These are phyloP conservation scores for Acarapis woodi DNA, from an alignment of 1,140 invertebrate species.

Conservation along the genomic window DNA sequence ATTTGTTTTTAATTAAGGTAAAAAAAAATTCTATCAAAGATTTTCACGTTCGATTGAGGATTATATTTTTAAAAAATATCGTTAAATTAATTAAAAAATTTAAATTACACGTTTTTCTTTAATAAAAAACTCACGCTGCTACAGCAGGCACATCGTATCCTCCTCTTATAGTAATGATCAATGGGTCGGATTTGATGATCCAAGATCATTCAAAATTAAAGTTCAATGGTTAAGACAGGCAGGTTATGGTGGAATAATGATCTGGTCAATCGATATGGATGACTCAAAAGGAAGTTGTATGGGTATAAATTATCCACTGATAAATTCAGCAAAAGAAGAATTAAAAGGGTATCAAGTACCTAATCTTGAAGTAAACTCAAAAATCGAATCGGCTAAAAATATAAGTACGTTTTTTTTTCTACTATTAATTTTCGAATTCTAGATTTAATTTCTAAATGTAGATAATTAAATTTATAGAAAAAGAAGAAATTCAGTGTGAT, in stretches of 20 bases:
- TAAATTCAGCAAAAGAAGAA: constrained; percentile 57
- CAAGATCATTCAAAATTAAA: constrained; percentile 66
- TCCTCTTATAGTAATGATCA: constrained; percentile 61
- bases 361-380: constrained; percentile 33
- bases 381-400: constrained; percentile 2
- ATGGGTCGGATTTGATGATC: constrained; percentile 87
- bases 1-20: not conserved
- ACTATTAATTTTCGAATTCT: not conserved
- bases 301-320: constrained; percentile 60
- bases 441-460: not conserved
- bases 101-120: not conserved
- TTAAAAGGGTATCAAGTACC: constrained; percentile 48
- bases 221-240: constrained; percentile 76
- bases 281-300: constrained; percentile 69
- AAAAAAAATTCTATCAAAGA: not conserved
- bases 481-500: constrained; percentile 47
- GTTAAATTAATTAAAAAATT: not conserved
- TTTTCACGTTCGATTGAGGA: not conserved
- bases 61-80: not conserved
- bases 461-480: constrained; percentile 6
- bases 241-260: constrained; percentile 82
- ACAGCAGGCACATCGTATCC: constrained; percentile 4
- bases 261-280: constrained; percentile 87
- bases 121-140: constrained; percentile 1
- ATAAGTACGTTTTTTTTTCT: not conserved